Percentiles rank a stretch among this genome's conserved stretches.
Evolutionary conservation across 2,113 vertebrate species (phyloP).

Genomic region (Colistium nudipinnis): DNA sequence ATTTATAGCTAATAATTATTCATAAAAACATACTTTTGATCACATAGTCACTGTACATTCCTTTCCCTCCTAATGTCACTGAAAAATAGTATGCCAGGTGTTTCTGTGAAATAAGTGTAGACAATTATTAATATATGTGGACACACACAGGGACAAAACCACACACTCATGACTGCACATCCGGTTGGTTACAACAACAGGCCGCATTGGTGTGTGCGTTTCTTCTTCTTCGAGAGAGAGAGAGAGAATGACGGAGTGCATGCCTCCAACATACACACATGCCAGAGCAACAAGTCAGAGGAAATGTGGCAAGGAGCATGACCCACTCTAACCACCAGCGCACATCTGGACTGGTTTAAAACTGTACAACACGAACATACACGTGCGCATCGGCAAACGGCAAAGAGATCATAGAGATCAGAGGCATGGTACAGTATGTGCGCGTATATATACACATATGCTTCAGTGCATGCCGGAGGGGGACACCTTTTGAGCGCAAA

Average conservation of each 20-base stretch:
- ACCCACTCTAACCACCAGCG: conserved; percentile 25
- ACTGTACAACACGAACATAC: conserved; percentile 12
- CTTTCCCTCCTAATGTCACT: background rate
- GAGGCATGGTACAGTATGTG: no score
- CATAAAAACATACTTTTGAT: background rate
- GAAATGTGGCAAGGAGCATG: conserved; percentile 46
- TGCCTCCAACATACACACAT: conserved; percentile 43
- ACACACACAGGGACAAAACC: background rate
- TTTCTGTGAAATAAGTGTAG: conserved; percentile 5
- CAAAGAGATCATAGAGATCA: conserved; percentile 1
- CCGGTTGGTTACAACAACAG: background rate
- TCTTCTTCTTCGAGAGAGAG: background rate
- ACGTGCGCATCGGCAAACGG: background rate
- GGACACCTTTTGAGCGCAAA: no score
- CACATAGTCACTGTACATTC: background rate
- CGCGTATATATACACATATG: no score
- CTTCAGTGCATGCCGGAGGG: no score
- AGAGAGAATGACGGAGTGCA: conserved; percentile 11
- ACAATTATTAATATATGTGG: background rate
- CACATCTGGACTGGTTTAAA: conserved; percentile 60
- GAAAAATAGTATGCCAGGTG: conserved; percentile 10
- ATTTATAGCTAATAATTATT: background rate
- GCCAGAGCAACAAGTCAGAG: conserved; percentile 63
- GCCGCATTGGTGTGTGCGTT: background rate
- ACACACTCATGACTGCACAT: conserved; percentile 3